Percentiles rank a stretch among this genome's conserved stretches.
These are phyloP conservation scores for Physeter macrocephalus DNA, from an alignment of 2,113 vertebrate species.

Conservation along the genomic window DNA sequence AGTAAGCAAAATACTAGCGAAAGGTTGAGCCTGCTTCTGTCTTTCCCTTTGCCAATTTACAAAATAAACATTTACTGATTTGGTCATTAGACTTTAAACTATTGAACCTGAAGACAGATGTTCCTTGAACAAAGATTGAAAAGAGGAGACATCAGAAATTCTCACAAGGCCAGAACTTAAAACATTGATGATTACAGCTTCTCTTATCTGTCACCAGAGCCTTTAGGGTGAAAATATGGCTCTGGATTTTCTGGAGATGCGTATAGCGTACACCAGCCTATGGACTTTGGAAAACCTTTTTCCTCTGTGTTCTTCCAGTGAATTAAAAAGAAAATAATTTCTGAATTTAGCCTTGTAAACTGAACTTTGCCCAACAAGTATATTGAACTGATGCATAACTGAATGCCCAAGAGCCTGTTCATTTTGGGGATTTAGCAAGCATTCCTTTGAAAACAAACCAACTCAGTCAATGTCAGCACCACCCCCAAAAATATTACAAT, in stretches of 20 bases:
- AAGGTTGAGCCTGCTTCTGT: conserved; percentile 44
- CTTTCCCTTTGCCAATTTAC: conserved; percentile 11
- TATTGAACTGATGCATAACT: background rate
- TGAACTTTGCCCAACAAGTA: background rate
- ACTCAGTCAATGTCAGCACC: background rate
- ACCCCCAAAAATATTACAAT: background rate
- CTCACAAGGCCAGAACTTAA: background rate
- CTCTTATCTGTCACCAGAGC: background rate
- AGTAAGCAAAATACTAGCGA: conserved; percentile 69
- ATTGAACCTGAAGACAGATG: conserved; percentile 59
- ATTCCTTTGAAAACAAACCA: background rate
- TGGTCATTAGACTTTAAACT: conserved; percentile 40
- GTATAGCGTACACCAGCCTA: background rate
- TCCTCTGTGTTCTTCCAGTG: background rate
- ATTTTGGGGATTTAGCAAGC: background rate
- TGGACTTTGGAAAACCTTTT: background rate
- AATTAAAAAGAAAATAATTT: background rate
- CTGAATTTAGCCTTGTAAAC: conserved; percentile 29
- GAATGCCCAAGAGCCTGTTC: background rate
- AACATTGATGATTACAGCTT: background rate
- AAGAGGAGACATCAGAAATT: conserved; percentile 48
- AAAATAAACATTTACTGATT: conserved; percentile 57
- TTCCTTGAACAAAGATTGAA: conserved; percentile 55
- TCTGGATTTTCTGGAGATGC: background rate
- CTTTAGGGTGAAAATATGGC: background rate